Evolutionary conservation across 1,140 invertebrate genomes (phyloP).

Genomic region (Ericerus pela): DNA sequence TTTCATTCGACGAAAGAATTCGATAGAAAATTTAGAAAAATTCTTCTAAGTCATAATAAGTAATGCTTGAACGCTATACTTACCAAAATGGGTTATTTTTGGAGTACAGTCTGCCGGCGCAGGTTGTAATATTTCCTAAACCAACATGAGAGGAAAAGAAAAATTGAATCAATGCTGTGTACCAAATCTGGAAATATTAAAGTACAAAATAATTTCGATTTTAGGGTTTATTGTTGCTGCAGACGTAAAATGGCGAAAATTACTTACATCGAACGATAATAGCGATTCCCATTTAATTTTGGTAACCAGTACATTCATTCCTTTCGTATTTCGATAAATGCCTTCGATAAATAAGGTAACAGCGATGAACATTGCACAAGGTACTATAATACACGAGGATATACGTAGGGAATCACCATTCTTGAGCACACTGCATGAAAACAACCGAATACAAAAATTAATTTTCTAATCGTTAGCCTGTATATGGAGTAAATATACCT

Average conservation of each 20-base stretch:
- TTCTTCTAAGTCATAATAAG: not conserved
- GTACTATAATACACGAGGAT: slow-evolving; percentile 29
- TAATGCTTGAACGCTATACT: slow-evolving; percentile 22
- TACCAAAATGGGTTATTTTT: slow-evolving; percentile 42
- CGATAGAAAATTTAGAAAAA: not conserved
- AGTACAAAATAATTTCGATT: not conserved
- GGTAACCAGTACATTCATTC: slow-evolving; percentile 19
- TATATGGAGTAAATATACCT: no score
- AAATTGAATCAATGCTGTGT: slow-evolving; percentile 38
- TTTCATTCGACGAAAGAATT: not conserved
- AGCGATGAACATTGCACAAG: slow-evolving; percentile 23
- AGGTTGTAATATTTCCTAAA: slow-evolving; percentile 40
- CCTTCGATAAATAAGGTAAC: slow-evolving; percentile 22
- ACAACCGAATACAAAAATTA: no score
- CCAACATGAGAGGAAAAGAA: slow-evolving; percentile 40
- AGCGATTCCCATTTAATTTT: slow-evolving; percentile 25
- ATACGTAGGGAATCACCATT: slow-evolving; percentile 33
- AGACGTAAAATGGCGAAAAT: not conserved
- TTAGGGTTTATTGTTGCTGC: not conserved
- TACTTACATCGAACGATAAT: slow-evolving; percentile 25
- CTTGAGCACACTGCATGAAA: slow-evolving; percentile 32
- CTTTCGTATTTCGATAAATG: slow-evolving; percentile 20
- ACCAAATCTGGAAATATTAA: slow-evolving; percentile 36
- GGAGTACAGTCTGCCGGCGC: slow-evolving; percentile 39
- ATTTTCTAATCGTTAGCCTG: no score